A percentile compares a stretch with the other conserved stretches of the same genome.
These are phyloP conservation scores for Poicephalus meyeri DNA, from an alignment of 2,113 vertebrate genomes.

Conservation along the genomic window DNA sequence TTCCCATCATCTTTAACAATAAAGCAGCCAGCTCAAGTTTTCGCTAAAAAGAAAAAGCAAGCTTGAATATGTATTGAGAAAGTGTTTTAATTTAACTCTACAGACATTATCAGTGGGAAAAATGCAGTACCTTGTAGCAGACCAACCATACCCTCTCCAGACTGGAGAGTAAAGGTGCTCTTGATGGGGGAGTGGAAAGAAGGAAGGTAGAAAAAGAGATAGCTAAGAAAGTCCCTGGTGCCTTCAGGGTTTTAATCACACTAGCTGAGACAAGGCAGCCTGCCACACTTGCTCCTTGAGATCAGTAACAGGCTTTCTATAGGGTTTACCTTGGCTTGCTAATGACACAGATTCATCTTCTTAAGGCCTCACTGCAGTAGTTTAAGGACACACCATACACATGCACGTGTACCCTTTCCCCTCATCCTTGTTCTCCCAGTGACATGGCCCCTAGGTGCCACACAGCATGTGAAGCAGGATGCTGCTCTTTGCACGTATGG, in stretches of 20 bases:
- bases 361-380: neutral
- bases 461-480: fast-evolving
- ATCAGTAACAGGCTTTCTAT: neutral
- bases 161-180: neutral
- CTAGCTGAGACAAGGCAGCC: neutral
- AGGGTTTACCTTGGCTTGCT: neutral
- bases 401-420: neutral
- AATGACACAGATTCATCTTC: neutral
- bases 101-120: neutral
- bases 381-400: neutral
- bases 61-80: neutral
- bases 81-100: neutral
- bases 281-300: neutral
- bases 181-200: neutral
- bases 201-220: neutral
- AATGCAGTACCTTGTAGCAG: neutral
- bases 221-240: neutral
- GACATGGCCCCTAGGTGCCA: neutral
- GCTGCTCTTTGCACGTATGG: neutral
- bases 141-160: neutral
- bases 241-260: neutral
- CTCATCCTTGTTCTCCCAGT: neutral
- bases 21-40: neutral
- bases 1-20: neutral
- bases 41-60: neutral